Evolutionary conservation across 2,797 vertebrate genomes (phyloP).

Genomic region (Melanotaenia nigrans): DNA sequence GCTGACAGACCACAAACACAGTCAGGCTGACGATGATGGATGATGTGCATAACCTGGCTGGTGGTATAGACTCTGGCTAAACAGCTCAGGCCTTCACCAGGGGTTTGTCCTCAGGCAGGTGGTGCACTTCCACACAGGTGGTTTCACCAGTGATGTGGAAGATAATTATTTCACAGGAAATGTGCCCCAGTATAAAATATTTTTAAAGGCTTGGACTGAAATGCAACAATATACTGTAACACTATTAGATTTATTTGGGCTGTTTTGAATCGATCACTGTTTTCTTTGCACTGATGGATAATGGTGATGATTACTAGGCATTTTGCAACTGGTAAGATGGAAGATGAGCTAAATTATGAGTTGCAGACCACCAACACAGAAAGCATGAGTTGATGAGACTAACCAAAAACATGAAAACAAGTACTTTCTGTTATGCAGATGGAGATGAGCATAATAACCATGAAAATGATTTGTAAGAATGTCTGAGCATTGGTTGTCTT

Average conservation of each 20-base stretch:
- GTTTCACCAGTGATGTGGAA: constrained; percentile 50
- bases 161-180: constrained; percentile 61
- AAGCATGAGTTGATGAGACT: constrained; percentile 59
- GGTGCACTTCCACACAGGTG: constrained; percentile 73
- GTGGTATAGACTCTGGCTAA: constrained; percentile 79
- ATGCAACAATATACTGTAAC: neutral
- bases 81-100: constrained; percentile 73
- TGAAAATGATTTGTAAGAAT: constrained; percentile 71
- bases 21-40: constrained; percentile 80
- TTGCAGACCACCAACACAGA: constrained; percentile 18
- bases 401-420: constrained; percentile 53
- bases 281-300: constrained; percentile 41
- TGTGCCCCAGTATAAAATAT: constrained; percentile 14
- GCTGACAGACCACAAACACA: constrained; percentile 82
- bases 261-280: constrained; percentile 16
- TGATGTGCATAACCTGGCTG: constrained; percentile 77
- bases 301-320: constrained; percentile 37
- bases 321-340: constrained; percentile 42
- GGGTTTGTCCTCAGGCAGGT: constrained; percentile 75
- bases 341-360: constrained; percentile 19
- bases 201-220: constrained; percentile 25
- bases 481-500: constrained; percentile 63
- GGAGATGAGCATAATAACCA: constrained; percentile 60
- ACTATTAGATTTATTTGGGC: neutral
- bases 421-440: constrained; percentile 44